Conservation (phyloP, 2,888 invertebrate genomes). For the Matsumyia berberina region DNA sequence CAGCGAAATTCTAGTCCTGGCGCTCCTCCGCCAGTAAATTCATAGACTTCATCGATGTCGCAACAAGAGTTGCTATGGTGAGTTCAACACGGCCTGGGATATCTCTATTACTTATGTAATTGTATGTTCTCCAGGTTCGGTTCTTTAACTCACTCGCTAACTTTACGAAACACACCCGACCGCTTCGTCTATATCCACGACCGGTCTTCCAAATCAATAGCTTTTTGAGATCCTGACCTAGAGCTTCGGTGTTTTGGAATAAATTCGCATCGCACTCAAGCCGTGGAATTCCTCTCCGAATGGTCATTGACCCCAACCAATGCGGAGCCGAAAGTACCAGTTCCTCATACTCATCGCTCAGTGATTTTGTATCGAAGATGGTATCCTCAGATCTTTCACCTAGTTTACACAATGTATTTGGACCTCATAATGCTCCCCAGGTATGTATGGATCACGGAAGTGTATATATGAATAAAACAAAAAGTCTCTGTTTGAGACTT, state of each 20-base stretch:
- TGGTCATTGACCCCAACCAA: constrained; percentile 99
- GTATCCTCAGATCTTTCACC: constrained; percentile 96
- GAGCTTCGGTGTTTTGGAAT: constrained; percentile 94
- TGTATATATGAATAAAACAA: background rate
- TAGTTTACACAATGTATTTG: constrained; percentile 86
- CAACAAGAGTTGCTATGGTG: constrained; percentile 98
- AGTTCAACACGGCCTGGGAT: background rate
- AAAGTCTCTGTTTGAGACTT: constrained; percentile 79
- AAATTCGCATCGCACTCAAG: constrained; percentile 98
- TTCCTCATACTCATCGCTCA: constrained; percentile 98
- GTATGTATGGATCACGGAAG: constrained; percentile 2
- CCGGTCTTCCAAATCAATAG: constrained; percentile 99
- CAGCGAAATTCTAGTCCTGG: constrained; percentile 85
- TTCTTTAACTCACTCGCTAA: constrained; percentile 99
- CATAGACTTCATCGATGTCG: constrained; percentile 99
- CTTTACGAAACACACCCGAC: constrained; percentile 98
- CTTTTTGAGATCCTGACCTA: constrained; percentile 96
- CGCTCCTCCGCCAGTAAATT: constrained; percentile 88
- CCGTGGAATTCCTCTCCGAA: constrained; percentile 99
- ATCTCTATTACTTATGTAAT: background rate
- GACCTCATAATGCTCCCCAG: constrained; percentile 81
- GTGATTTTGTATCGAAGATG: constrained; percentile 98
- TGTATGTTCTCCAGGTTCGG: constrained; percentile 84
- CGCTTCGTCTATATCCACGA: constrained; percentile 96
- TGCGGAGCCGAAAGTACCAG: constrained; percentile 96